Base-by-base conservation (phyloP, 2,113 vertebrate species). In the Embiotoca jacksoni region DNA sequence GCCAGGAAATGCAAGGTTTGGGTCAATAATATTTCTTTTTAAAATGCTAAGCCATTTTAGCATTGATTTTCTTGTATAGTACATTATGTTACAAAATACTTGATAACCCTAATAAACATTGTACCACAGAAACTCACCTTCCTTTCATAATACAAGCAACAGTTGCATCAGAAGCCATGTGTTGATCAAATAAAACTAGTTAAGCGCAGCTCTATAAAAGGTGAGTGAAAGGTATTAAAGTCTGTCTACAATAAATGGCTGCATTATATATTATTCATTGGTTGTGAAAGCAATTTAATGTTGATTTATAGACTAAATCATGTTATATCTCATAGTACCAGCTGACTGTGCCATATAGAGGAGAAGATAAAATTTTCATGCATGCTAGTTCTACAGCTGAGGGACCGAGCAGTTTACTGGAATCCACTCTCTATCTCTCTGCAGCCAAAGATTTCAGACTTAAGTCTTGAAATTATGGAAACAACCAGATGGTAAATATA, bases 191-290 rank as follows among this genome's bases (percentile, higher is more conserved):
- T 8, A 62, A 64, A 3, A 5, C 14, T 71, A 30, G 35, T 75
- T 61, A 83, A 62, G 50, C 7, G 15, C 47, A 8, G 32, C 50
- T 64, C 56, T 69, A 60, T 59, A 67, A 23, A 11, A 30, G 6
- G 3, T 16, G 14, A 68, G n/a, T 14, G 15, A 30, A 41, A 0
- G 23, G 23, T 44, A 46, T 1, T 6, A 39, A 16, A 0, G 4
- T 62, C 13, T 63, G n/a, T 33, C 44, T 73, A 32, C 30, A 35
- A 49, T 60, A 67, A 79, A 75, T 49, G 16, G 63, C 46, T 2
- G 2, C 8, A 33, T 77, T 44, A 72, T 78, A 41, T 44, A 71
- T 80, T 67, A 82, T 89, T 80, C 55, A 80, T 35, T 56, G 39
- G 14, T 37, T 54, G 57, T 62, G 68, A 82, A 70, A 66, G 64